A percentile compares a stretch with the other conserved stretches of the same genome.
phyloP scores from a whole-genome alignment of 2,113 vertebrate species.

The Picathartes gymnocephalus region DNA sequence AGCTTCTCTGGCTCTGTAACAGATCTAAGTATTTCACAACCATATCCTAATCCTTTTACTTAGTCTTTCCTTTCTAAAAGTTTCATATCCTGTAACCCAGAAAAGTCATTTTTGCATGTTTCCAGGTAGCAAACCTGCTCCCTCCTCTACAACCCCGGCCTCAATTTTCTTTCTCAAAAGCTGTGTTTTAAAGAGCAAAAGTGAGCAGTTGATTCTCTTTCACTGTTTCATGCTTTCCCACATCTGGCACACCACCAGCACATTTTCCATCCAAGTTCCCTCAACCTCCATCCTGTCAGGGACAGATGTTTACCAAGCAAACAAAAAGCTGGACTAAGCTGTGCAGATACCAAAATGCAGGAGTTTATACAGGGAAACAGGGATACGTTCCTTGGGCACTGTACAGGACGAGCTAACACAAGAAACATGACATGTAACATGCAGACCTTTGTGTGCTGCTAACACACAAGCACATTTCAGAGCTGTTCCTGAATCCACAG shows the following conservation, averaged over 20 bases:
- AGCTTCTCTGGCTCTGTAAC: not conserved
- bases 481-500: not conserved
- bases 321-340: not conserved
- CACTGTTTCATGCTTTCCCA: not conserved
- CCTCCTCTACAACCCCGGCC: not conserved
- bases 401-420: not conserved
- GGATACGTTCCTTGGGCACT: not conserved
- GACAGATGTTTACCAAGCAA: slow-evolving; percentile 3
- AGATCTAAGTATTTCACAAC: not conserved
- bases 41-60: not conserved
- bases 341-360: not conserved
- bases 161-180: not conserved
- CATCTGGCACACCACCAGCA: not conserved
- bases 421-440: not conserved
- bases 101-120: not conserved
- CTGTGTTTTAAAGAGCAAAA: not conserved
- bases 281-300: not conserved
- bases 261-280: not conserved
- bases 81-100: not conserved
- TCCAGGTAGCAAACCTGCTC: not conserved
- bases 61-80: not conserved
- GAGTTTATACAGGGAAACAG: not conserved
- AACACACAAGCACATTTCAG: not conserved
- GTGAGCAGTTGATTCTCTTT: not conserved
- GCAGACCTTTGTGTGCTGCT: not conserved